A percentile compares a stretch with the other conserved stretches of the same genome.
These are phyloP conservation scores for Paramormyrops kingsleyae DNA, from an alignment of 2,113 vertebrate species.

Conservation along the genomic window DNA sequence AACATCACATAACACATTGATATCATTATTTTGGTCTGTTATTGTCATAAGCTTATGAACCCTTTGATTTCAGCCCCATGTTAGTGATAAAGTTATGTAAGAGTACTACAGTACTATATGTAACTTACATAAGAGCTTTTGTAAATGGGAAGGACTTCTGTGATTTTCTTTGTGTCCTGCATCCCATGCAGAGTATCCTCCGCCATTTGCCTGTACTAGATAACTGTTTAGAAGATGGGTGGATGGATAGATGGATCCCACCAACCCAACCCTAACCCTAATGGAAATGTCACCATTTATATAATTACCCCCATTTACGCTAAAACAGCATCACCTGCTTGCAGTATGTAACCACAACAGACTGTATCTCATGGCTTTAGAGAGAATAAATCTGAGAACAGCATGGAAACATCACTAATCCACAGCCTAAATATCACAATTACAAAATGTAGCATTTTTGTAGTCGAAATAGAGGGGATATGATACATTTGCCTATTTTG, in stretches of 20 bases:
- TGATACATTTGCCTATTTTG: not conserved
- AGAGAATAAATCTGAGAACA: not conserved
- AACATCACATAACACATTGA: conserved; percentile 31
- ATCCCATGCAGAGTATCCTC: not conserved
- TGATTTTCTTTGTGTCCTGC: not conserved
- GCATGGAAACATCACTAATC: not conserved
- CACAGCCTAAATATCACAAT: not conserved
- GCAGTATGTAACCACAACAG: not conserved
- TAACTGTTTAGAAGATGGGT: not conserved
- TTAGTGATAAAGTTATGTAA: not conserved
- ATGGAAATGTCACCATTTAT: not conserved
- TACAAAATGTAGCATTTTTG: conserved; percentile 8
- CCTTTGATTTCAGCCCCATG: not conserved
- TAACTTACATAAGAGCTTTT: not conserved
- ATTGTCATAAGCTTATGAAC: not conserved
- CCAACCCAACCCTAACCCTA: not conserved
- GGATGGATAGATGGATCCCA: not conserved
- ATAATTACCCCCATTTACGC: not conserved
- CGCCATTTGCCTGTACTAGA: not conserved
- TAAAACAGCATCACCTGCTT: not conserved
- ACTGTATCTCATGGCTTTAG: not conserved
- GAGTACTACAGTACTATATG: not conserved
- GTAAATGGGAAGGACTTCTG: not conserved
- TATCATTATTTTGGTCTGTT: not conserved
- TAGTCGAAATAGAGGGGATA: not conserved